Evolutionary conservation across 2,113 vertebrate genomes (phyloP).

Genomic region (Odocoileus virginianus): DNA sequence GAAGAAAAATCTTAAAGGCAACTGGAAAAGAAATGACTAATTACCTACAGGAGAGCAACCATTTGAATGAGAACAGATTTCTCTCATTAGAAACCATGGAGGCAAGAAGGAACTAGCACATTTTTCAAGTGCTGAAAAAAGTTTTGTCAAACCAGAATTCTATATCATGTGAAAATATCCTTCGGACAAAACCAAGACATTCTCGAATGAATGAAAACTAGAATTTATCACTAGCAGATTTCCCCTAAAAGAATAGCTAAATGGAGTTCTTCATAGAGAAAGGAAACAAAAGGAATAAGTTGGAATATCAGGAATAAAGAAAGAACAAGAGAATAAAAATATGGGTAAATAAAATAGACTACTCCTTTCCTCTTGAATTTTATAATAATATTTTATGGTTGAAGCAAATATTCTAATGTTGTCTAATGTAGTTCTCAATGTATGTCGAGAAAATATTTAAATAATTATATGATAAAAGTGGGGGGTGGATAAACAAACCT

Average conservation of each 20-base stretch:
- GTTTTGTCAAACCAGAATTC: background rate
- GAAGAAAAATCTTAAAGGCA: background rate
- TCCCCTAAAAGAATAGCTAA: background rate
- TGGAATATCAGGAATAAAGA: slow-evolving; percentile 11
- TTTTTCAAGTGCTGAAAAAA: slow-evolving; percentile 30
- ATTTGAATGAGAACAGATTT: background rate
- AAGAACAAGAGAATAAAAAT: background rate
- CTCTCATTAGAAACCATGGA: slow-evolving; percentile 12
- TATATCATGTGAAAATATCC: background rate
- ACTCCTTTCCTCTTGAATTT: background rate
- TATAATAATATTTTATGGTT: background rate
- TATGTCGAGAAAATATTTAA: slow-evolving; percentile 18
- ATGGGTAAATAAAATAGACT: background rate
- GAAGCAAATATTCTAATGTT: background rate
- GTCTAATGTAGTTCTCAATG: background rate
- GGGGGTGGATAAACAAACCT: background rate
- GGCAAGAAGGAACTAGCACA: background rate
- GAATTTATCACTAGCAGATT: background rate
- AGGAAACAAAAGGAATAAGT: background rate
- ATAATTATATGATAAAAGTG: background rate
- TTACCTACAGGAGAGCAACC: background rate
- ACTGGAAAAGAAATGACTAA: background rate
- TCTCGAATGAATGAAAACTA: slow-evolving; percentile 2
- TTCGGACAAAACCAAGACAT: background rate
- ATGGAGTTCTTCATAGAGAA: slow-evolving; percentile 28